Conservation (phyloP, 1,140 invertebrate species). For the Cydia strobilella region DNA sequence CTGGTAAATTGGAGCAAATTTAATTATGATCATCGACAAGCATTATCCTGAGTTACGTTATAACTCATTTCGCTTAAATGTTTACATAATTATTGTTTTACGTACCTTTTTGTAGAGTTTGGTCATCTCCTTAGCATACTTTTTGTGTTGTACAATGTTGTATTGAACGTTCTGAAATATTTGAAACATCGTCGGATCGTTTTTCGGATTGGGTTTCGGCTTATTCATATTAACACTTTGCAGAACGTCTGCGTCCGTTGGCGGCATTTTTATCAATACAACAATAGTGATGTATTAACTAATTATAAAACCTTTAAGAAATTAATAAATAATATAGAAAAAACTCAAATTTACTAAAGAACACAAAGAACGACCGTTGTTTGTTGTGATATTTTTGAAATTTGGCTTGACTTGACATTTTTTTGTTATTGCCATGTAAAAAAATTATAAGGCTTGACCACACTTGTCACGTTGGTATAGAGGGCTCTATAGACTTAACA, state of each 20-base stretch:
- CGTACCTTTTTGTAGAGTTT: conserved; percentile 81
- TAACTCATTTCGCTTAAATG: not conserved
- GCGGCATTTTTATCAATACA: conserved; percentile 49
- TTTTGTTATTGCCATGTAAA: not conserved
- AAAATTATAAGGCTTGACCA: not conserved
- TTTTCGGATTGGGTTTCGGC: conserved; percentile 64
- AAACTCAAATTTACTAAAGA: not conserved
- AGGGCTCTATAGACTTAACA: no score
- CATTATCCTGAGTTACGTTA: no score
- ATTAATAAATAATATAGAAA: not conserved
- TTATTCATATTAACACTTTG: conserved; percentile 40
- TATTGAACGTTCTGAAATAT: conserved; percentile 83
- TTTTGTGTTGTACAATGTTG: conserved; percentile 82
- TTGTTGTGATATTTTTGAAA: not conserved
- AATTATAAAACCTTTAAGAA: not conserved
- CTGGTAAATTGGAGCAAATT: no score
- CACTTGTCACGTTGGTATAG: not conserved
- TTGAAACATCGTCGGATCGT: conserved; percentile 74
- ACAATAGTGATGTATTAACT: not conserved
- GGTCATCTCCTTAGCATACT: conserved; percentile 81
- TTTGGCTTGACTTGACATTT: not conserved
- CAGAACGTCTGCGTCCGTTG: conserved; percentile 51
- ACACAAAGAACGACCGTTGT: not conserved
- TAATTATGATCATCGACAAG: no score
- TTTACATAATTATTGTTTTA: not conserved